phyloP scores from a whole-genome alignment of 2,888 invertebrate genomes.

The Epistrophella euchroma region DNA sequence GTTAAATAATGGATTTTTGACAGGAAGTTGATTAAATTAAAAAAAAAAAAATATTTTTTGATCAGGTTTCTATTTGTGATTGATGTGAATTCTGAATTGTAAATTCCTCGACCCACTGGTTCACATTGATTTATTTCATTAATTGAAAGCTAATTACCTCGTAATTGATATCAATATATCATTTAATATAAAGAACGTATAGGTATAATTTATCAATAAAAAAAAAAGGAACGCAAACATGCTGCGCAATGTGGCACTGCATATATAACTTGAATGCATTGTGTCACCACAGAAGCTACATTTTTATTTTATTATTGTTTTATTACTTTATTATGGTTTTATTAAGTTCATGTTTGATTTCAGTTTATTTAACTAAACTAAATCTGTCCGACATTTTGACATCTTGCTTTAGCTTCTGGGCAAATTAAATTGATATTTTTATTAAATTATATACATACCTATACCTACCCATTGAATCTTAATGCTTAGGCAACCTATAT shows the following conservation, averaged over 20 bases:
- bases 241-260: not conserved
- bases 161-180: slow-evolving; percentile 40
- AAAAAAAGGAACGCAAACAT: slow-evolving; percentile 9
- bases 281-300: slow-evolving; percentile 13
- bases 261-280: not conserved
- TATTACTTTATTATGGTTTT: not conserved
- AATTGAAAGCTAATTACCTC: slow-evolving; percentile 34
- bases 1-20: not conserved
- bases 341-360: not conserved
- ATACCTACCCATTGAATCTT: too few relatives aligned
- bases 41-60: too few relatives aligned
- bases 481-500: slow-evolving; percentile 26
- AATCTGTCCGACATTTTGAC: slow-evolving; percentile 19
- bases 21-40: not conserved
- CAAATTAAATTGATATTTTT: slow-evolving; percentile 2
- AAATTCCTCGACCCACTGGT: not conserved
- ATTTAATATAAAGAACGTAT: not conserved
- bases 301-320: not conserved
- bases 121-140: slow-evolving; percentile 19
- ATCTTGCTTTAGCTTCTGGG: slow-evolving; percentile 5
- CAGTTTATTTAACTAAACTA: not conserved
- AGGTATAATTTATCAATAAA: not conserved
- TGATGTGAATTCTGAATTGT: not conserved
- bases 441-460: slow-evolving; percentile 15
- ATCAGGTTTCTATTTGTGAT: not conserved